Conservation (phyloP, 2,113 vertebrate species). For the Dasypus novemcinctus region DNA sequence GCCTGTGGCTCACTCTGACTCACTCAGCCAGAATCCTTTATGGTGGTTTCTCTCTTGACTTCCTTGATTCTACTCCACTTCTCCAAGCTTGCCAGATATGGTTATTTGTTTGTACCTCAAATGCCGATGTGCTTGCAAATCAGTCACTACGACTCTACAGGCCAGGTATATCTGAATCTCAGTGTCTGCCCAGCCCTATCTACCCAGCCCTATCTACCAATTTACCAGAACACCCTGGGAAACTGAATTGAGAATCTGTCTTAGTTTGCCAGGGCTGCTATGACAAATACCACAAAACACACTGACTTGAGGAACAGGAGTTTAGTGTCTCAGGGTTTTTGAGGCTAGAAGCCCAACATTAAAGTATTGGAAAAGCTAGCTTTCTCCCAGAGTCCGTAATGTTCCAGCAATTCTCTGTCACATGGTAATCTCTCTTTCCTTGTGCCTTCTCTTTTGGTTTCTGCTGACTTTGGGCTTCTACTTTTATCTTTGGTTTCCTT, state of each 20-base stretch:
- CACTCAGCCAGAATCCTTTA: neutral
- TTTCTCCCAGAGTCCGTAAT: no score
- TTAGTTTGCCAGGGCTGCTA: no score
- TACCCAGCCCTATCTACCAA: neutral
- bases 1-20: neutral
- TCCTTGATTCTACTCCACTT: neutral
- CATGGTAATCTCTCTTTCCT: no score
- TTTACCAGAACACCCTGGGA: neutral
- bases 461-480: no score
- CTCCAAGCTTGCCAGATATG: neutral
- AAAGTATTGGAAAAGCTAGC: no score
- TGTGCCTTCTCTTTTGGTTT: no score
- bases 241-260: neutral
- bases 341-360: no score
- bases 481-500: no score
- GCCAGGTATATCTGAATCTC: neutral
- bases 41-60: neutral
- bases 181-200: neutral
- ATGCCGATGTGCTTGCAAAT: neutral
- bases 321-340: no score
- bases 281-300: no score
- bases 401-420: no score
- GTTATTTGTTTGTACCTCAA: neutral
- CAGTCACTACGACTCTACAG: neutral
- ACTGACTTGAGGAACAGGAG: no score